Base-by-base conservation (phyloP, 2,113 vertebrate species). In the Calyptomena viridis region DNA sequence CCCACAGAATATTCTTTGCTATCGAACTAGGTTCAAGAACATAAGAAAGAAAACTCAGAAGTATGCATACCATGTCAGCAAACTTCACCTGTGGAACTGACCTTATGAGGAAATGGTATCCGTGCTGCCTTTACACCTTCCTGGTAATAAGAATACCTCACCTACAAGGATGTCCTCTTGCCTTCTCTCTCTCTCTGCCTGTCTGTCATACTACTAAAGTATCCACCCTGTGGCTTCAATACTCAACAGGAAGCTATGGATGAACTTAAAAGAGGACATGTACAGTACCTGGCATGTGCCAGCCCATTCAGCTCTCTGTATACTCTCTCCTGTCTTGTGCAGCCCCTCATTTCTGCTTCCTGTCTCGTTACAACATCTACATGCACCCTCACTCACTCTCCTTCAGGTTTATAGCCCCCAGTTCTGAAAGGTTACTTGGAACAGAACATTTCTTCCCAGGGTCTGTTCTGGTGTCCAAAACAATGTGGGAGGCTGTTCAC, bases 331-430 rank as follows among this genome's bases (percentile, higher is more conserved):
- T 62, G 64, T 17, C 84, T 75, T 7, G 4, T 56, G 91, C 89
- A 84, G 89, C 64, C 91, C 93, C 73, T 94, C 94, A 44, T 68
- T 93, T 79, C 86, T 86, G 74, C 89, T 60, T 59, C 91, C 77
- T 75, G n/a, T 47, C 95, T 93, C 95, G 93, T 94, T 24, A 91
- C 79, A 96, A 92, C 73, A 94, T 73, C 93, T 85, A 96, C 97
- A 97, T 89, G 95, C 97, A 96, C 95, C 96, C 87, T 96, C 91
- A 82, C 95, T 96, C 92, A 63, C 94, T 93, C 94, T 56, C 90
- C 82, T 33, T 53, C 72, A 84, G 84, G 73, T 81, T 72, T 71
- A 66, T 14, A 82, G 79, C 77, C 81, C 67, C 92, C 90, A 71
- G 78, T 47, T 72, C 90, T 80, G 88, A 84, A 96, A 90, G 79